Conservation (phyloP, 1,140 invertebrate genomes). For the Spodoptera frugiperda region DNA sequence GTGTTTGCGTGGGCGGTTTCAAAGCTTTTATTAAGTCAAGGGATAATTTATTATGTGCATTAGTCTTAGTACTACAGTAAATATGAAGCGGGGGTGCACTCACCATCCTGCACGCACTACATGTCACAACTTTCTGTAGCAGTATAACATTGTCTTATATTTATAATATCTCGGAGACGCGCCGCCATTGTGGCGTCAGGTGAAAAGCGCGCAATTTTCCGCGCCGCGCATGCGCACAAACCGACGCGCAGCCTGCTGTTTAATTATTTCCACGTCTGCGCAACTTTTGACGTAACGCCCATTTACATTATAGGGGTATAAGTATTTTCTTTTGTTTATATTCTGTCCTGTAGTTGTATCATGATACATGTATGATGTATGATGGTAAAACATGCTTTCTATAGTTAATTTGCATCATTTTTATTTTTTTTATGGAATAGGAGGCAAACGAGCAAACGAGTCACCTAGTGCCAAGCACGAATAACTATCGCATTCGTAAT, state of each 20-base stretch:
- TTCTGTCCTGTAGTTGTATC: not conserved
- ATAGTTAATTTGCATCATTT: too few relatives aligned
- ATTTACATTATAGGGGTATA: slow-evolving; percentile 14
- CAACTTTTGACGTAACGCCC: slow-evolving; percentile 44
- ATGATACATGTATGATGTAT: slow-evolving; percentile 4
- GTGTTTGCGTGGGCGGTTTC: too few relatives aligned
- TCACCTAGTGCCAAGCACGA: too few relatives aligned
- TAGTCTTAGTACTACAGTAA: not conserved
- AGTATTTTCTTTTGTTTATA: slow-evolving; percentile 4
- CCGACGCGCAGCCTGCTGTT: slow-evolving; percentile 4
- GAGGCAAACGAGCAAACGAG: too few relatives aligned
- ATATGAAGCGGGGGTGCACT: not conserved
- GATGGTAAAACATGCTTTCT: too few relatives aligned
- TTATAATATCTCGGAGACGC: slow-evolving; percentile 29
- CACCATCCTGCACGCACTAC: slow-evolving; percentile 41
- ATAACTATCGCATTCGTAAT: too few relatives aligned
- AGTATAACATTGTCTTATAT: slow-evolving; percentile 23
- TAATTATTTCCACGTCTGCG: slow-evolving; percentile 54
- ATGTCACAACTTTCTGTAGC: slow-evolving; percentile 29
- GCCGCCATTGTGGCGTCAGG: slow-evolving; percentile 17
- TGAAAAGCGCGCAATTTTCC: slow-evolving; percentile 52
- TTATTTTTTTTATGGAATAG: too few relatives aligned
- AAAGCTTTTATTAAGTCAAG: too few relatives aligned
- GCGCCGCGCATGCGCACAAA: slow-evolving; percentile 6
- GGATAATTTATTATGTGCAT: too few relatives aligned